Evolutionary conservation across 2,797 vertebrate genomes (phyloP).

Genomic region (Cuniculus paca): DNA sequence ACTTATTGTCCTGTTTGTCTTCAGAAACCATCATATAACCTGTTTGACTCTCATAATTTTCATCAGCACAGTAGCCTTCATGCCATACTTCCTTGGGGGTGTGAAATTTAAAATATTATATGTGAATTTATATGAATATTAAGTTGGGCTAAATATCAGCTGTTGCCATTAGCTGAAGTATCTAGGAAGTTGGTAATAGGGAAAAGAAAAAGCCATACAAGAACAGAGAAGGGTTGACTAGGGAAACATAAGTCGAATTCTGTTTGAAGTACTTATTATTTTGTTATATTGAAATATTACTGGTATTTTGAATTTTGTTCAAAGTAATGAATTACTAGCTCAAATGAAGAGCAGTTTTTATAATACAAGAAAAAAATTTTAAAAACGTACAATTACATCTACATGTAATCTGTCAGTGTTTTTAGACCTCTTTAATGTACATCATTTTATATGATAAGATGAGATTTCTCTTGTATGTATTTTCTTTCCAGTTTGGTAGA

Average conservation of each 20-base stretch:
- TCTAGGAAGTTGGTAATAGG: neutral
- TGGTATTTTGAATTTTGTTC: slow-evolving; percentile 56
- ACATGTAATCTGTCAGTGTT: neutral
- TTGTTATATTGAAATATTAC: slow-evolving; percentile 56
- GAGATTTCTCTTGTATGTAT: neutral
- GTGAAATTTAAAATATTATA: neutral
- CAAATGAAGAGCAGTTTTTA: neutral
- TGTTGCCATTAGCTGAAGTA: neutral
- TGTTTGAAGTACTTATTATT: slow-evolving; percentile 24
- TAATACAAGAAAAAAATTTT: neutral
- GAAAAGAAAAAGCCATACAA: neutral
- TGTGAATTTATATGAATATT: neutral
- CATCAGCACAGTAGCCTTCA: neutral
- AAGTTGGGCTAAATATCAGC: slow-evolving; percentile 8
- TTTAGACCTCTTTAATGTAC: slow-evolving; percentile 21
- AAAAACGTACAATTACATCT: neutral
- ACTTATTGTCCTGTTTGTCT: neutral
- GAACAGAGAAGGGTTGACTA: neutral
- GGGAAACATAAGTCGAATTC: neutral
- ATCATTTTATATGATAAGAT: slow-evolving; percentile 35
- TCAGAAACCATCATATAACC: neutral
- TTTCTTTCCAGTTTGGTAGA: slow-evolving; percentile 12
- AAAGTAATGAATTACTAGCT: neutral
- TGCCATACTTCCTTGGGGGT: neutral
- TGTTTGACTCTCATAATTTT: neutral